Base-by-base conservation (phyloP, 2,797 vertebrate species). In the Thaleichthys pacificus region DNA sequence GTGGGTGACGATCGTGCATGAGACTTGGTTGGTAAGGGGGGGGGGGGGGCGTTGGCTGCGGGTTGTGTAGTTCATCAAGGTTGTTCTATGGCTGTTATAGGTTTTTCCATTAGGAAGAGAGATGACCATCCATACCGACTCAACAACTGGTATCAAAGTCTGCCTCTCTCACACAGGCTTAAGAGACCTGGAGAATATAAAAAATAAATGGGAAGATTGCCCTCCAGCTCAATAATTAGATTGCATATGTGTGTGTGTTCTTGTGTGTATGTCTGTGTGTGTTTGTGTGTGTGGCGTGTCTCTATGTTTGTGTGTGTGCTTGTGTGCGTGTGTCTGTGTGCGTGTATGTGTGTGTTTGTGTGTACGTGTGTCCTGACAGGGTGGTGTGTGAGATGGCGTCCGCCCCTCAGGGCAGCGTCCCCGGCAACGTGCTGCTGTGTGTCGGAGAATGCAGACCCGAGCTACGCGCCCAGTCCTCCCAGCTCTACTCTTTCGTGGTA, bases 331-430 rank as follows among this genome's bases (percentile, higher is more conserved):
- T 71, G 21, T 49, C 22, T 49, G 68, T 49, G 35, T 61, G 35
- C 19, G 14, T 61, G 49, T 66, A 54, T 67, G 63, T 58, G 64
- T 71, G 65, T 28, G 38, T 71, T 19, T 66, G 6, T 76, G 9
- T 57, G 35, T 61, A 9, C 56, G 14, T 65, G 61, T 88, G 5
- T 83, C 17, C 86, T 80, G 84, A 63, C 90, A 99, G 97, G 92
- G 95, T 99, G 66, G 96, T 99, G 74, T 99, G 97, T 77, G 95
- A 98, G 87, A 98, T 99, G 96, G 91, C 93, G 15, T 93, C 89
- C 0, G 94, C 96, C 0, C 89, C 92, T 0, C 86, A 80, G 76
- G 91, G 91, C 68, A 94, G 91, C 73, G 84, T 85, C 26, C 92
- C 96, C 0, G 97, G 97, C 69, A 95, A 96, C 0, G 95, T 96